Percentiles rank a stretch among this genome's conserved stretches.
Conservation (phyloP, 1,140 invertebrate species). For the Neotoxoptera formosana region DNA sequence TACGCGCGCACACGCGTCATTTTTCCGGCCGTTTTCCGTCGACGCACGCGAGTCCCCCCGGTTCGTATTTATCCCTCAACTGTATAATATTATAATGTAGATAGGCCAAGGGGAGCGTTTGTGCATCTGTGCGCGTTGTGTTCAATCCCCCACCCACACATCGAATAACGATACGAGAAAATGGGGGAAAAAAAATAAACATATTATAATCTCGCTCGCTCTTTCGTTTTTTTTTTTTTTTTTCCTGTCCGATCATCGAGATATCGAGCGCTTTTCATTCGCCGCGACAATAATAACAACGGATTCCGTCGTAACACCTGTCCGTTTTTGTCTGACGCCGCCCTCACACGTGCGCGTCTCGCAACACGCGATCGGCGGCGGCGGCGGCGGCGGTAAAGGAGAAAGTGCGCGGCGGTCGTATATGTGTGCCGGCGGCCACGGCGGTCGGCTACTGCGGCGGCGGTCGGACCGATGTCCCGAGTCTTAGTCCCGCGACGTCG, state of each 20-base stretch:
- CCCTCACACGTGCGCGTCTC: neutral
- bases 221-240: too few species aligned
- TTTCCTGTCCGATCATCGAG: too few species aligned
- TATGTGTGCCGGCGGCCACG: conserved; percentile 10
- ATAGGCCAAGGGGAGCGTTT: neutral
- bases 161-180: too few species aligned
- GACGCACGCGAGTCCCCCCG: neutral
- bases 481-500: neutral
- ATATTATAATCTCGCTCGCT: too few species aligned
- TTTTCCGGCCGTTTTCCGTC: neutral
- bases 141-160: neutral
- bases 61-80: too few species aligned
- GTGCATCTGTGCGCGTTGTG: too few species aligned
- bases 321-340: neutral
- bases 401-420: conserved; percentile 14
- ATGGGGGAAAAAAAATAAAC: too few species aligned
- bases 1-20: conserved; percentile 27
- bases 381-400: neutral
- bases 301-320: neutral
- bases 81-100: too few species aligned
- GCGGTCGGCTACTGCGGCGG: neutral
- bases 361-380: neutral
- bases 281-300: too few species aligned
- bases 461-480: conserved; percentile 25
- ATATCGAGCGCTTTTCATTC: too few species aligned